Percentiles rank a stretch among this genome's conserved stretches.
phyloP scores from a whole-genome alignment of 2,113 vertebrate species.

The Corydoras sp. region DNA sequence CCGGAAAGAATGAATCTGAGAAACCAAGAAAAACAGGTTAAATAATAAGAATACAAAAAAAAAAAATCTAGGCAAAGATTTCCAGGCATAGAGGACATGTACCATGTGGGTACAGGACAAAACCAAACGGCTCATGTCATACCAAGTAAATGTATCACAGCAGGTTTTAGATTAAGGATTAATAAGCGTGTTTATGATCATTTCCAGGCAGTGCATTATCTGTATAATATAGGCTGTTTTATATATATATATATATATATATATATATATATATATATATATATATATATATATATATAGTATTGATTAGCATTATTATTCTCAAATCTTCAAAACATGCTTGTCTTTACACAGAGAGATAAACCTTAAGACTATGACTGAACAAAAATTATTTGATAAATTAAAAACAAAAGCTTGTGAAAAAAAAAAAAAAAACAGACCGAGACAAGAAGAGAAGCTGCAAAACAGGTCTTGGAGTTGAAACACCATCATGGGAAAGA shows the following conservation, averaged over 20 bases:
- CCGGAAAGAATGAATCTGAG: conserved; percentile 11
- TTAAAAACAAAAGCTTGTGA: too few relatives aligned
- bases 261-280: neutral
- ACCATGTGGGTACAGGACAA: neutral
- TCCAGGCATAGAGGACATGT: conserved; percentile 9
- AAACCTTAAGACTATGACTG: too few relatives aligned
- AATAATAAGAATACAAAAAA: neutral
- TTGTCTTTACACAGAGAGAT: neutral
- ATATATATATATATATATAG: too few relatives aligned
- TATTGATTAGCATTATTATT: conserved; percentile 16
- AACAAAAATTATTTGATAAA: too few relatives aligned
- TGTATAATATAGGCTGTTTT: neutral
- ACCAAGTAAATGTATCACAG: conserved; percentile 21
- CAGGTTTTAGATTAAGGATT: conserved; percentile 1
- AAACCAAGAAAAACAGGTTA: neutral
- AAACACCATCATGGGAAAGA: conserved; percentile 52
- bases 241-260: neutral
- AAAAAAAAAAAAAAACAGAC: conserved; percentile 31
- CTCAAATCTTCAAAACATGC: conserved; percentile 23
- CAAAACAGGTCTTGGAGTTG: conserved; percentile 53
- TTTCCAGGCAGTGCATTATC: conserved; percentile 3
- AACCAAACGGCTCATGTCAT: conserved; percentile 28
- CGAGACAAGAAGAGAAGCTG: conserved; percentile 45
- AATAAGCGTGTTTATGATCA: neutral
- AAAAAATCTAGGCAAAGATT: conserved; percentile 1